Percentiles rank a stretch among this genome's conserved stretches.
These are phyloP conservation scores for Styela clava DNA, from an alignment of 23 tunicate genomes.

Conservation along the genomic window DNA sequence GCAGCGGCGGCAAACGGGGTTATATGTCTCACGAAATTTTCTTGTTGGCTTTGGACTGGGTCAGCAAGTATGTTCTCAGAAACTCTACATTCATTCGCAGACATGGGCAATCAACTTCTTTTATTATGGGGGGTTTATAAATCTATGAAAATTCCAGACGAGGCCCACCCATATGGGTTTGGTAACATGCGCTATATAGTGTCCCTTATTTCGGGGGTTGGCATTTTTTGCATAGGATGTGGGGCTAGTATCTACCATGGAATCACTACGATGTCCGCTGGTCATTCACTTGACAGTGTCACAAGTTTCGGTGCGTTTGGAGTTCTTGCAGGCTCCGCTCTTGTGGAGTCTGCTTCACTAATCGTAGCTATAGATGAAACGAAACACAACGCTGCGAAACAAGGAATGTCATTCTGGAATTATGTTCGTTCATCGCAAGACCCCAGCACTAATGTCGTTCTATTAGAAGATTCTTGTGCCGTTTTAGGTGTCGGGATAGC, in stretches of 20 bases:
- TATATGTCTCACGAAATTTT: conserved; percentile 58
- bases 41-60: conserved; percentile 72
- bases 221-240: conserved; percentile 89
- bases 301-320: conserved; percentile 38
- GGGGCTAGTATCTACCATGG: conserved; percentile 92
- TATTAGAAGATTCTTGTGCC: conserved; percentile 90
- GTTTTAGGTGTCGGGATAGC: conserved; percentile 81
- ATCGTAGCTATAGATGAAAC: conserved; percentile 81
- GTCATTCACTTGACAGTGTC: conserved; percentile 4
- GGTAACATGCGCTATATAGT: conserved; percentile 94
- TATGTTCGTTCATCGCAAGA: conserved; percentile 77
- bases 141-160: conserved; percentile 80
- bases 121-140: conserved; percentile 87
- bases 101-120: conserved; percentile 79
- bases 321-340: conserved; percentile 58
- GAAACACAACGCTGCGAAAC: conserved; percentile 61
- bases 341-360: conserved; percentile 75
- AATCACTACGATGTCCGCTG: conserved; percentile 43
- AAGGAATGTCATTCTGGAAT: conserved; percentile 63
- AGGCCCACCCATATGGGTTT: conserved; percentile 87
- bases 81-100: conserved; percentile 87
- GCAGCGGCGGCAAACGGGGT: conserved; percentile 78
- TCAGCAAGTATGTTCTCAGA: conserved; percentile 96
- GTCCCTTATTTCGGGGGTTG: conserved; percentile 94
- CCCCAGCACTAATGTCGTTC: conserved; percentile 90